These are phyloP conservation scores for Etheostoma cragini DNA, from an alignment of 2,113 vertebrate genomes.

Conservation along the genomic window DNA sequence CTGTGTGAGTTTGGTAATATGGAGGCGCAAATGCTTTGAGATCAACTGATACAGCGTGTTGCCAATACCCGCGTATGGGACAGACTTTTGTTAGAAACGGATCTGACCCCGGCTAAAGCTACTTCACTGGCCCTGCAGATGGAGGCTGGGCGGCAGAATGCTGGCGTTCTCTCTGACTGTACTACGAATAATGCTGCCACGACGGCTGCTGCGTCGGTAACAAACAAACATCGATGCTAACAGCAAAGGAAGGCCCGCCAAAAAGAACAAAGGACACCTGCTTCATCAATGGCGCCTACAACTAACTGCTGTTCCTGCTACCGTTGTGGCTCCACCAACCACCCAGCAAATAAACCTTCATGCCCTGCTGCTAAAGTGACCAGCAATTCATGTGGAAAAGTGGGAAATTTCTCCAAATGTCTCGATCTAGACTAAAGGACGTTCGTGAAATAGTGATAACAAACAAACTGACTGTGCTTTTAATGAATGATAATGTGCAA, in stretches of 20 bases:
- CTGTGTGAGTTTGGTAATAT: background rate
- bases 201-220: no score
- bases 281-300: no score
- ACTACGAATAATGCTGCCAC: no score
- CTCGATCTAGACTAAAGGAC: background rate
- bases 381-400: constrained; percentile 1
- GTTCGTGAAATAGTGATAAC: background rate
- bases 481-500: constrained; percentile 15
- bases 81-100: background rate
- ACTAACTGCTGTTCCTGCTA: background rate
- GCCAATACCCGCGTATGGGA: background rate
- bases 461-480: constrained; percentile 20
- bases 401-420: constrained; percentile 9
- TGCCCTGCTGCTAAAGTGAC: background rate
- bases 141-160: no score
- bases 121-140: background rate
- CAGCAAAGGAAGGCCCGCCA: no score
- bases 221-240: no score
- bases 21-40: background rate
- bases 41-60: constrained; percentile 2
- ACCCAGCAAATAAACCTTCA: background rate
- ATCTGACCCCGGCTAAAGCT: background rate
- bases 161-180: no score
- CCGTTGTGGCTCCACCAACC: background rate
- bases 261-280: background rate